Evolutionary conservation across 2,797 vertebrate genomes (phyloP), one percentile per base, ranked within the genome.

Genomic region (Podarcis siculus): DNA sequence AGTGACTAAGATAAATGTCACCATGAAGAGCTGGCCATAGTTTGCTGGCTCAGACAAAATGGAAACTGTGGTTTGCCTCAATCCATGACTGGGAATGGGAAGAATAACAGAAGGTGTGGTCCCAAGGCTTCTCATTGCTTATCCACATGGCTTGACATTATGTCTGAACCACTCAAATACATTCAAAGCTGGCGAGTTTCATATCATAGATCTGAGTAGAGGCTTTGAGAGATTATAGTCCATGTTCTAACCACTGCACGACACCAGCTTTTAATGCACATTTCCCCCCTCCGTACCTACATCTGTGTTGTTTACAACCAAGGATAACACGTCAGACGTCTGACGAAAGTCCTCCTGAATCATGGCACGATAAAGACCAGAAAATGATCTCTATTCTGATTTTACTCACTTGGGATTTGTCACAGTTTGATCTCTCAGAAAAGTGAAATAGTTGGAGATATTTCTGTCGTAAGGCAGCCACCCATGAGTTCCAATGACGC

Each of bases 391-490:
- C 93, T 32, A 55, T 55, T 55, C 49, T 89, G 82, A 8, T 69
- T 45, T 79, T 91, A 94, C 98, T 98, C 95, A 99, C 99, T 99
- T 99, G 91, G 97, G 95, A 96, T 98, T 98, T 95, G 98, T 97
- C 87, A 99, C 98, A 4, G 98, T 98, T 91, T 98, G 98, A 96
- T 99, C 99, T 94, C 96, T 99, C 90, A 99, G 98, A 95, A 99
- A 99, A 32, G 99, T 99, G 95, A 99, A 99, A 96, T 99, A 99
- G 97, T 99, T 99, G 95, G 98, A 99, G 93, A 99, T 99, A 95
- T 97, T 98, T 97, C 98, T 98, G 92, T 99, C 98, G 82, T 99
- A 99, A 83, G 98, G 98, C 89, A 99, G 97, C 98, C 99, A 99
- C 79, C 98, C 98, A 27, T 99, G 99, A 55, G 97, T 98, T 95